Base-by-base conservation (phyloP, 2,113 vertebrate genomes). In the Peucedramus taeniatus region DNA sequence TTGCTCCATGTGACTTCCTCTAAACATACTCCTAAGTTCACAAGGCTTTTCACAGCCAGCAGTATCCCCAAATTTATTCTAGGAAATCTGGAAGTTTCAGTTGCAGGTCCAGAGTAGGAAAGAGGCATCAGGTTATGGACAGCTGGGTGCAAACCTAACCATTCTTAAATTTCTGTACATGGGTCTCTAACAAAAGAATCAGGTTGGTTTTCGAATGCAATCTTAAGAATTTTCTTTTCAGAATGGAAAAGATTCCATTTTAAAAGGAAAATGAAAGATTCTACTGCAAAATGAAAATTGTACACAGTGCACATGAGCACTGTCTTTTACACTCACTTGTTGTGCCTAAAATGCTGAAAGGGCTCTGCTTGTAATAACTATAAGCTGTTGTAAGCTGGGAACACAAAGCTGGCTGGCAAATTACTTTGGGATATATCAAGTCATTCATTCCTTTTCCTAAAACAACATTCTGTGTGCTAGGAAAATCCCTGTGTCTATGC, bases 101-200 rank as follows among this genome's bases (percentile, higher is more conserved):
- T 4, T 51, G n/a, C 15, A 83, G 27, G 1, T 12, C 22, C 54
- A 44, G 31, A 70, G 54, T 22, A 16, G 23, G 7, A 35, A 64
- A 72, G 40, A 51, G 37, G n/a, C 22, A 64, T 20, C 20, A 69
- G 14, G 37, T 56, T 35, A 37, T 1, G 2, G 8, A 60, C 6
- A 76, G 28, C 5, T 39, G 27, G 53, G 39, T 51, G 33, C 37
- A 74, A 65, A 35, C 4, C 60, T 30, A 22, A 64, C 23, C 7
- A 9, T 19, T 26, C 11, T 20, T 57, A 13, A 7, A 49, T 37
- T 70, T 45, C 54, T 70, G 12, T 20, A 19, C 0, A 0, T 13
- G 66, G 13, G 7, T n/a, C 10, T 78, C 40, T 7, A 49, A 56
- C 21, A n/a, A 20, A 89, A 66, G 18, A 70, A 31, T 10, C 16